Conservation (phyloP, 2,113 vertebrate genomes). For the Peromyscus polionotus region DNA sequence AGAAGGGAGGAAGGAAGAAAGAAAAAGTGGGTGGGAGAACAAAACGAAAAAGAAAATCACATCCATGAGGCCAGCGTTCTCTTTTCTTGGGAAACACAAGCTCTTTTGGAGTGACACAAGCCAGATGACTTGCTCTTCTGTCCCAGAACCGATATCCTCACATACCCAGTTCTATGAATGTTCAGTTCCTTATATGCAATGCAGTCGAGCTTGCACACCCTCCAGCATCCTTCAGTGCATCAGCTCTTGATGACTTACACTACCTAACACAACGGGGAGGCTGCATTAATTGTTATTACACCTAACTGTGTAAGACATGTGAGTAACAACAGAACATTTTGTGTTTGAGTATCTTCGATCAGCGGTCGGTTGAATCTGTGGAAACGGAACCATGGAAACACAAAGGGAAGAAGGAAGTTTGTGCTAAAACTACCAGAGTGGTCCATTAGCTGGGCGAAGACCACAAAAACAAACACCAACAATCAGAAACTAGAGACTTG, state of each 20-base stretch:
- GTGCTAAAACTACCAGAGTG: neutral
- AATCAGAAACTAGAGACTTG: neutral
- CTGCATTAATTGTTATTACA: neutral
- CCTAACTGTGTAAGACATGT: neutral
- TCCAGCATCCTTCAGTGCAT: neutral
- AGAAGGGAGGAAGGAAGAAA: neutral
- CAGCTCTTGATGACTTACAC: neutral
- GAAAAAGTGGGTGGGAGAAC: fast-evolving
- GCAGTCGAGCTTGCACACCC: too few species aligned
- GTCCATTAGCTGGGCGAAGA: neutral
- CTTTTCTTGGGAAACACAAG: neutral
- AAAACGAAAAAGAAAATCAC: neutral
- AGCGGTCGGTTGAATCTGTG: neutral
- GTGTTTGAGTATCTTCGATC: neutral
- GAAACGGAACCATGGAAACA: neutral
- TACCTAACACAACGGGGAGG: neutral
- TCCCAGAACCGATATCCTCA: neutral
- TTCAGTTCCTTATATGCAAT: neutral
- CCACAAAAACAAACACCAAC: neutral
- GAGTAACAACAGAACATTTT: neutral
- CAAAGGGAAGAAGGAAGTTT: neutral
- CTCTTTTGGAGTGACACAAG: neutral
- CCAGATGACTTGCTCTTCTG: neutral
- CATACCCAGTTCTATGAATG: neutral
- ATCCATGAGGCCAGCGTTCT: neutral